Percentiles rank a stretch among this genome's conserved stretches.
These are phyloP conservation scores for Cottoperca gobio DNA, from an alignment of 2,797 vertebrate species.

Conservation along the genomic window DNA sequence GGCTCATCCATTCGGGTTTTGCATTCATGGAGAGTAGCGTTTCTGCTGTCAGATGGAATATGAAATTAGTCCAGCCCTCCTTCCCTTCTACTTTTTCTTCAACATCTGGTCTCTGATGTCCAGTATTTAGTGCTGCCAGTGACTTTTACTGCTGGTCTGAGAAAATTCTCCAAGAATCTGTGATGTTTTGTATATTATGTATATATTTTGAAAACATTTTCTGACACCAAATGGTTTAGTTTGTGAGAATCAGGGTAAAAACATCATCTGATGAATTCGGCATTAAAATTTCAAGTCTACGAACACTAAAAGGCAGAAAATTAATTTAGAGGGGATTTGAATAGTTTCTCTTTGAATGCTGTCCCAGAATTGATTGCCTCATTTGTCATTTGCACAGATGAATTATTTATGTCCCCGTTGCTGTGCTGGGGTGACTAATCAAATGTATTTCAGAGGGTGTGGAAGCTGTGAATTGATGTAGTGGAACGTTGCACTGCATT, in stretches of 20 bases:
- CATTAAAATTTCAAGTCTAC: slow-evolving; percentile 62
- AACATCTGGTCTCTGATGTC: slow-evolving; percentile 30
- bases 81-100: slow-evolving; percentile 24
- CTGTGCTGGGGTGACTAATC: slow-evolving; percentile 79
- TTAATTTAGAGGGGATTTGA: slow-evolving; percentile 78
- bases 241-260: slow-evolving; percentile 37
- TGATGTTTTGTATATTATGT: slow-evolving; percentile 18
- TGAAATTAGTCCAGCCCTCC: slow-evolving; percentile 48
- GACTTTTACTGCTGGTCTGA: slow-evolving; percentile 3
- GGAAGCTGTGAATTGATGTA: slow-evolving; percentile 69
- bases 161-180: slow-evolving; percentile 1
- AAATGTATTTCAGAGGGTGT: slow-evolving; percentile 76
- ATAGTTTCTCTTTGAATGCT: slow-evolving; percentile 80
- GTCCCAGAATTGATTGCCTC: slow-evolving; percentile 82
- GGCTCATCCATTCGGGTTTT: slow-evolving; percentile 41
- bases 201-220: slow-evolving; percentile 19
- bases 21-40: slow-evolving; percentile 43
- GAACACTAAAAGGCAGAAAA: slow-evolving; percentile 73
- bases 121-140: slow-evolving; percentile 25
- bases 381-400: slow-evolving; percentile 84
- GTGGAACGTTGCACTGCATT: slow-evolving; percentile 66
- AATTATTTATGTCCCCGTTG: slow-evolving; percentile 83
- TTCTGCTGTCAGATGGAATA: slow-evolving; percentile 59
- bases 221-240: slow-evolving; percentile 21
- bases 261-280: slow-evolving; percentile 60